phyloP scores from a whole-genome alignment of 2,113 vertebrate species.

The Agelaius phoeniceus region DNA sequence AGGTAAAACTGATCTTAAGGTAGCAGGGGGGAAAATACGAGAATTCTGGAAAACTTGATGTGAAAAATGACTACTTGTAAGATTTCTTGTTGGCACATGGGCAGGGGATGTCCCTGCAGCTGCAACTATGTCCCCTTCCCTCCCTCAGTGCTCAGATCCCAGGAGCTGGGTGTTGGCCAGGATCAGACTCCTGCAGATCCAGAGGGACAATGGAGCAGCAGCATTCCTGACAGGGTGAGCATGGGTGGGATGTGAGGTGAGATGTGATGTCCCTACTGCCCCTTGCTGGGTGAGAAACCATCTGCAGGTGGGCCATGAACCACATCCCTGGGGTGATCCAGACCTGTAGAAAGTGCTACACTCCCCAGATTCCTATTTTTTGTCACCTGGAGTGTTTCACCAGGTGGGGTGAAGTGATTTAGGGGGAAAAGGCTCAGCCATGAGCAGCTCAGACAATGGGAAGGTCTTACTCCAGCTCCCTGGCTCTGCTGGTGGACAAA shows the following conservation, averaged over 20 bases:
- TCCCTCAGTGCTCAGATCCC: accelerated
- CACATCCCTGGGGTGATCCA: neutral
- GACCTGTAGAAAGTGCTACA: neutral
- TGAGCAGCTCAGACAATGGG: accelerated
- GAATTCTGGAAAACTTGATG: neutral
- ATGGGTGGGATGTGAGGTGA: neutral
- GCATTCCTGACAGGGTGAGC: accelerated
- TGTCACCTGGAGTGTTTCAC: neutral
- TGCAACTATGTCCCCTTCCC: neutral
- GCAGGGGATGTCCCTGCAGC: neutral
- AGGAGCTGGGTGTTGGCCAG: neutral
- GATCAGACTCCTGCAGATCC: neutral
- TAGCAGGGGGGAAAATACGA: neutral
- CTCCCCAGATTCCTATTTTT: accelerated
- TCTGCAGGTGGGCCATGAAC: neutral
- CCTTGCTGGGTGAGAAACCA: accelerated
- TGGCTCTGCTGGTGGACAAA: neutral
- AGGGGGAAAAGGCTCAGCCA: neutral
- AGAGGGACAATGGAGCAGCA: accelerated
- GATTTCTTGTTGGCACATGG: neutral
- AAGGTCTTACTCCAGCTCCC: neutral
- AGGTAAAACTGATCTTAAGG: neutral
- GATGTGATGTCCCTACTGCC: neutral
- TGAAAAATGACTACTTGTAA: neutral
- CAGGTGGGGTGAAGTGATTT: neutral